Conservation (phyloP, 2,797 vertebrate genomes). For the Crocidura indochinensis region DNA sequence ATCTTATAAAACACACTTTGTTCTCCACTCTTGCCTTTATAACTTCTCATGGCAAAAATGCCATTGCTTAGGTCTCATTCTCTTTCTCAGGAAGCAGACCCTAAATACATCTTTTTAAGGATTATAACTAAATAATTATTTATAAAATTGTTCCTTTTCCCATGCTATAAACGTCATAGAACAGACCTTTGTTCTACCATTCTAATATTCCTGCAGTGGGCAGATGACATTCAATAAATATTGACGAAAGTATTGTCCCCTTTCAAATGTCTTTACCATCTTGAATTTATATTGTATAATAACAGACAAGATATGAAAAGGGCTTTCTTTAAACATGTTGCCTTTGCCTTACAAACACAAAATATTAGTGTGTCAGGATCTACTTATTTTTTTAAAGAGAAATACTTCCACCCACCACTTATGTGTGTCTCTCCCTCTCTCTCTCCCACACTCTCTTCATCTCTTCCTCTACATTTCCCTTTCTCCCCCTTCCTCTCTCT, state of each 20-base stretch:
- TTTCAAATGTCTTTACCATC: not conserved
- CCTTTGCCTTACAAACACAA: not conserved
- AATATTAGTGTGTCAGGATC: conserved; percentile 6
- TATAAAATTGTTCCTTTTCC: not conserved
- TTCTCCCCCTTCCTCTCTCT: too few species aligned
- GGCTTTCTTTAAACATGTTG: not conserved
- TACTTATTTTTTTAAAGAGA: not conserved
- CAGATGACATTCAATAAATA: not conserved
- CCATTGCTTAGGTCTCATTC: not conserved
- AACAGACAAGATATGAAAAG: conserved; percentile 19
- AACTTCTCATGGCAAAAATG: not conserved
- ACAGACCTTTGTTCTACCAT: not conserved
- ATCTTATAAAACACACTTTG: not conserved
- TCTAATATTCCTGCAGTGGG: not conserved
- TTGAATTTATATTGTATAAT: conserved; percentile 46
- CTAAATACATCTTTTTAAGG: not conserved
- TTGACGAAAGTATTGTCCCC: not conserved
- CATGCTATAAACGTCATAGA: not conserved
- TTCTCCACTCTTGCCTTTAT: not conserved
- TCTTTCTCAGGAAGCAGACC: not conserved
- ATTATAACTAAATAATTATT: not conserved
- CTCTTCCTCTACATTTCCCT: not conserved
- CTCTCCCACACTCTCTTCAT: not conserved
- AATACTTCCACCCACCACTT: not conserved
- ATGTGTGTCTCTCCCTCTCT: conserved; percentile 9